A percentile compares a stretch with the other conserved stretches of the same genome.
These are phyloP conservation scores for Napeogenes sylphis DNA, from an alignment of 2,888 invertebrate genomes.

Conservation along the genomic window DNA sequence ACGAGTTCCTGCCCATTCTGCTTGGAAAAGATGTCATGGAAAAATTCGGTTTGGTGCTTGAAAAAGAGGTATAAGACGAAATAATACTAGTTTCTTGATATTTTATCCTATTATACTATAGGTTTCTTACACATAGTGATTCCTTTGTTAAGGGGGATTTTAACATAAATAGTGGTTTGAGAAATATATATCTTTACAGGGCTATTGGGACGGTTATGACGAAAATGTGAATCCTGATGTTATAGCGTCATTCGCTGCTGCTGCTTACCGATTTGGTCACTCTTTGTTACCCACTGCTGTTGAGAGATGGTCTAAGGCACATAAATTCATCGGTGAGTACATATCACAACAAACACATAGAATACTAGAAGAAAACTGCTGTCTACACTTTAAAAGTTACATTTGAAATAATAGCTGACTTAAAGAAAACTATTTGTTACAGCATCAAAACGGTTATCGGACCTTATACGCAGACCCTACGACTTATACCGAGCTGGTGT, in stretches of 20 bases:
- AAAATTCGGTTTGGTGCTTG: conserved; percentile 89
- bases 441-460: conserved; percentile 93
- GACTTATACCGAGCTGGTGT: conserved; percentile 94
- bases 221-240: conserved; percentile 90
- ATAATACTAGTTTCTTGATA: not conserved
- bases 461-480: conserved; percentile 91
- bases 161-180: too few species aligned
- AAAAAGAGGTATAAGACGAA: conserved; percentile 81
- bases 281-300: conserved; percentile 93
- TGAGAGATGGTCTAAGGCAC: conserved; percentile 96
- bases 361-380: not conserved
- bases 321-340: conserved; percentile 90
- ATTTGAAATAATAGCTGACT: too few species aligned
- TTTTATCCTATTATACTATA: not conserved
- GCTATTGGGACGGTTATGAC: conserved; percentile 91
- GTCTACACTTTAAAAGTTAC: too few species aligned
- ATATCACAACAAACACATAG: not conserved
- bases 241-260: conserved; percentile 92
- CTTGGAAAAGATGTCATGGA: conserved; percentile 94
- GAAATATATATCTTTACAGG: conserved; percentile 60
- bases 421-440: conserved; percentile 20
- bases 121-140: too few species aligned
- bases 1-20: conserved; percentile 92
- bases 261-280: conserved; percentile 95
- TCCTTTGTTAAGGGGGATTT: too few species aligned